Conservation (phyloP, 2,113 vertebrate species). For the Kryptolebias marmoratus region DNA sequence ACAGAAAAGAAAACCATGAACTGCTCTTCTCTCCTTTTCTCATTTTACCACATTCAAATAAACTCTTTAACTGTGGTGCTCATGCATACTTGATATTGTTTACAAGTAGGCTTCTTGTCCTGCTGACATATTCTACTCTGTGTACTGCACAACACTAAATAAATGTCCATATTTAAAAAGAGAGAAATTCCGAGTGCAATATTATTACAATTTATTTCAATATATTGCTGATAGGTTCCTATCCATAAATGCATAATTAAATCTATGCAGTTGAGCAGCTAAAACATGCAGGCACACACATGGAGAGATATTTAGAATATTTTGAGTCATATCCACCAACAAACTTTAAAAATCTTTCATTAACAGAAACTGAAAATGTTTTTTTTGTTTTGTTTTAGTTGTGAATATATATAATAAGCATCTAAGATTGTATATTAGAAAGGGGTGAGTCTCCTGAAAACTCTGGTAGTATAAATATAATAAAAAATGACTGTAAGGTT, state of each 20-base stretch:
- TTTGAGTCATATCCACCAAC: too few species aligned
- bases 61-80: not conserved
- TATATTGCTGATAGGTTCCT: too few species aligned
- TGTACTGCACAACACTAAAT: conserved; percentile 2
- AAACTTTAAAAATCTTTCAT: too few species aligned
- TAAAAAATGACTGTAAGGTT: too few species aligned
- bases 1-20: conserved; percentile 19
- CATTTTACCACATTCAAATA: conserved; percentile 13
- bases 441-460: too few species aligned
- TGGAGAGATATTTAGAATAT: too few species aligned
- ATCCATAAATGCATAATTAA: not conserved
- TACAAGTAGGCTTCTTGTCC: not conserved
- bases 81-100: conserved; percentile 12
- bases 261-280: not conserved
- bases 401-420: too few species aligned
- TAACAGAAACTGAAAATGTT: too few species aligned
- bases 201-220: not conserved
- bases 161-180: not conserved
- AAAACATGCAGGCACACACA: not conserved
- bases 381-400: too few species aligned
- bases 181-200: not conserved
- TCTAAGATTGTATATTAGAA: too few species aligned
- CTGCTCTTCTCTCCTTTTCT: conserved; percentile 5
- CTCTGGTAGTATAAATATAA: too few species aligned
- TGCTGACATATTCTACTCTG: conserved; percentile 2